Evolutionary conservation across 1,140 invertebrate genomes (phyloP), one percentile per base, ranked within the genome.

Genomic region (Drosophila sucinea): DNA sequence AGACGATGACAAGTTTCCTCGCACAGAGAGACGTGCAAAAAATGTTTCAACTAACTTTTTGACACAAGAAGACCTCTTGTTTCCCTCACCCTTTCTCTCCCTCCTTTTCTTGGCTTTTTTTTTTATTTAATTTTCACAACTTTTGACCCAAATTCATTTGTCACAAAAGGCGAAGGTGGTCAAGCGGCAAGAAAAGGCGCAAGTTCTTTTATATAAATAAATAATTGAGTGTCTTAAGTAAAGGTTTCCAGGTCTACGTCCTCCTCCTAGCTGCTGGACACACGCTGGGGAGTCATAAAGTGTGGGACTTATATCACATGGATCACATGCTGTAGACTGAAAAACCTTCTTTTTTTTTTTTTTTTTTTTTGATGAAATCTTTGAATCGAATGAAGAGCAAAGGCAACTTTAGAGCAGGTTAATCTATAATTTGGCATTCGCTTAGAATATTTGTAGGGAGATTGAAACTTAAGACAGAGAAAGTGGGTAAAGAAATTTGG

Each of bases 101-200:
- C 11, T 54, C 7, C n/a, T 29, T n/a, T n/a, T 41, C 11, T 63
- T 54, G 41, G 17, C 17, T 17, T 55, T 65, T 83, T 85, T 70
- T 86, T 17, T 55, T 65, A 79, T 85, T 70, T 86, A 87, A 86
- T 86, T 86, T 86, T 68, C 79, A 82, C 82, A 87, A 87, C 82
- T 86, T 82, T 79, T 87, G 82, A 86, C 82, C 82, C 82, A 87
- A 86, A 86, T 86, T 86, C 83, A 86, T 86, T 87, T 86, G 82
- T 87, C 79, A 86, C 76, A 76, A 62, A 70, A 80, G 58, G 55
- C 35, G 62, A 41, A 64, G 47, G 75, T 79, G 56, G 8, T 60
- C 78, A 70, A 68, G 78, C 82, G 76, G 68, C 70, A 81, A 86
- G 8, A 17, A 51, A 67, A 51, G 72, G 72, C 67, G 67, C 77